These are phyloP conservation scores for Sphaerophoria taeniata DNA, from an alignment of 2,888 invertebrate genomes.

Conservation along the genomic window DNA sequence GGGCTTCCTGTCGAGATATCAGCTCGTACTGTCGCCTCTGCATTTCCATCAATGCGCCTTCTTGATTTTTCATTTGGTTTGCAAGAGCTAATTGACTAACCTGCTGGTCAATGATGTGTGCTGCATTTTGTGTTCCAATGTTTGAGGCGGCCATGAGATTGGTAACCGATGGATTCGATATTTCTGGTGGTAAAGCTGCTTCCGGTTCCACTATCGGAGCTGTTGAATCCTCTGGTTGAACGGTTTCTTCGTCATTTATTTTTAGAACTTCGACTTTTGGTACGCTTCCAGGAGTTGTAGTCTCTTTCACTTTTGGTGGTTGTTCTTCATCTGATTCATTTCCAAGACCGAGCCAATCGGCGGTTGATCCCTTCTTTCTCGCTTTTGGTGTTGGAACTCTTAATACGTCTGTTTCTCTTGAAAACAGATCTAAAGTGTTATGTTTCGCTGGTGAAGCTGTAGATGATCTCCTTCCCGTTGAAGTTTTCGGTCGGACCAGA, in stretches of 20 bases:
- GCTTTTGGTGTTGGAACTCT: slow-evolving; percentile 78
- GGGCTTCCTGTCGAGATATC: slow-evolving; percentile 79
- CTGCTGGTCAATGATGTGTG: slow-evolving; percentile 80
- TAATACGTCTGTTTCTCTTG: slow-evolving; percentile 76
- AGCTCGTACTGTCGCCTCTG: slow-evolving; percentile 80
- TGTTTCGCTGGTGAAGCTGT: slow-evolving; percentile 76
- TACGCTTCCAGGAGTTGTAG: slow-evolving; percentile 61
- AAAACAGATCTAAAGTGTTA: slow-evolving; percentile 76
- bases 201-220: slow-evolving; percentile 7
- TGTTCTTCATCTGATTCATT: slow-evolving; percentile 75
- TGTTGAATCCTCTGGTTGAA: background rate
- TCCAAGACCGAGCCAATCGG: slow-evolving; percentile 81
- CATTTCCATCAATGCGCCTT: slow-evolving; percentile 80
- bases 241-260: slow-evolving; percentile 58
- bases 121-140: slow-evolving; percentile 78
- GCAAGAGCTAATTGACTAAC: slow-evolving; percentile 81
- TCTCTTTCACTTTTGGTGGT: slow-evolving; percentile 55
- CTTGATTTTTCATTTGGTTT: slow-evolving; percentile 81
- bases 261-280: slow-evolving; percentile 72
- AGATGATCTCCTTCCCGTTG: slow-evolving; percentile 79
- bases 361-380: slow-evolving; percentile 76
- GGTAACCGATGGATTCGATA: slow-evolving; percentile 58
- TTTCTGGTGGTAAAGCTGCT: background rate
- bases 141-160: slow-evolving; percentile 78
- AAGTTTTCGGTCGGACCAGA: slow-evolving; percentile 80